Base-by-base conservation (phyloP, 1,140 invertebrate species). In the Dysdera silvatica region DNA sequence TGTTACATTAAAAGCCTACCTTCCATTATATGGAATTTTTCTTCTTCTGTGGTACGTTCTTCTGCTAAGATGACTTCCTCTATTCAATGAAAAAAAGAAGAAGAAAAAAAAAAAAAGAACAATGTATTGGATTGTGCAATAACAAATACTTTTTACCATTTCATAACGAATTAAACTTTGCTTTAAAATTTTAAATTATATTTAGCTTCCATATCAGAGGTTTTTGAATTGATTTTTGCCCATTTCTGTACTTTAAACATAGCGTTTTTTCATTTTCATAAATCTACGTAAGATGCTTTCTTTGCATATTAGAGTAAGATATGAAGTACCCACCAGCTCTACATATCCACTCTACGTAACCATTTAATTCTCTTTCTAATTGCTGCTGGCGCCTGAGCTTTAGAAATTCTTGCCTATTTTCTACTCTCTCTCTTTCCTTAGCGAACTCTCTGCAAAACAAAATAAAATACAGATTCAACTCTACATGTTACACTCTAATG, bases 381-480 rank as follows among this genome's bases (percentile, higher is more conserved):
- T 99, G 95, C 79, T 98, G 93, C 79, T 96, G 91, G 81, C 95
- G 85, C 80, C 96, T 87, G 81, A 99, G 83, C 83, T 99, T 99
- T 79, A 99, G 84, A 85, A 99, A 99, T 79, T 95, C 92, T 84
- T 99, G 91, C 79, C 96, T 87, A 83, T 99, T 99, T 85, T 99
- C 97, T 83, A 99, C 97, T 83, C 98, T 90, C 83, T 99, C 97
- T 89, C 96, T 94, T 85, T 99, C 97, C 87, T 99, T 99, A 81
- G 97, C 97, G 87, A 99, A 99, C 82, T 99, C 97, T 85, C 95
- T 98, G 87, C 29, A 66, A 49, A 31, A 23, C 23, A 59, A 2
- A 33, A 10, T 41, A 10, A 49, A 12, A 26, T 2, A 51, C 29
- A 51, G 16, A 51, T 24, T 10, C 24, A 51, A n/a, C 12, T 29